phyloP scores from a whole-genome alignment of 2,797 vertebrate species.

The Esox masquinongy region DNA sequence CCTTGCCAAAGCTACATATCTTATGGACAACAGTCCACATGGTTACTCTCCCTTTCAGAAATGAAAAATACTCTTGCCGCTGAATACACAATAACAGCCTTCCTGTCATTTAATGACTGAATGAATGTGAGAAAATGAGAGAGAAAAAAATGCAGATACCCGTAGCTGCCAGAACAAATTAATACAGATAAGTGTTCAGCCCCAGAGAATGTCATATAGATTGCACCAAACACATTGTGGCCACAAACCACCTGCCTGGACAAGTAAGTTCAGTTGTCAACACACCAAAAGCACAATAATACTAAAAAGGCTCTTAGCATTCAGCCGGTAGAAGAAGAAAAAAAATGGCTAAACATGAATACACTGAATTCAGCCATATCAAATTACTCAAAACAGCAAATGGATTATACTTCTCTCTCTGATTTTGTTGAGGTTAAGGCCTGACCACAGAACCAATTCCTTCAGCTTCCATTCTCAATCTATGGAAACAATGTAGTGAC shows the following conservation, averaged over 20 bases:
- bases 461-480: not conserved
- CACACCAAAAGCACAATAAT: conserved; percentile 21
- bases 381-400: not conserved
- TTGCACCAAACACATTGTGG: conserved; percentile 33
- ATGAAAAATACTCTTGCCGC: no score
- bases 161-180: conserved; percentile 42
- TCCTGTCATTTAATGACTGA: not conserved
- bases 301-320: not conserved
- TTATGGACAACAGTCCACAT: conserved; percentile 17
- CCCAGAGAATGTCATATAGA: conserved; percentile 46
- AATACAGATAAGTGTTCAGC: conserved; percentile 25
- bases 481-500: not conserved
- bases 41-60: not conserved
- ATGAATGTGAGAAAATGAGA: conserved; percentile 13
- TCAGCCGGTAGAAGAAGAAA: not conserved
- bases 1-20: conserved; percentile 6
- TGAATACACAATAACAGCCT: not conserved
- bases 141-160: conserved; percentile 32
- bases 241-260: conserved; percentile 50
- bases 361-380: not conserved
- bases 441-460: not conserved
- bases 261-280: conserved; percentile 38
- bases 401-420: not conserved
- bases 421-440: not conserved
- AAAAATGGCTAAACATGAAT: not conserved